A percentile compares a stretch with the other conserved stretches of the same genome.
phyloP scores from a whole-genome alignment of 2,113 vertebrate species.

The Neogobius melanostomus region DNA sequence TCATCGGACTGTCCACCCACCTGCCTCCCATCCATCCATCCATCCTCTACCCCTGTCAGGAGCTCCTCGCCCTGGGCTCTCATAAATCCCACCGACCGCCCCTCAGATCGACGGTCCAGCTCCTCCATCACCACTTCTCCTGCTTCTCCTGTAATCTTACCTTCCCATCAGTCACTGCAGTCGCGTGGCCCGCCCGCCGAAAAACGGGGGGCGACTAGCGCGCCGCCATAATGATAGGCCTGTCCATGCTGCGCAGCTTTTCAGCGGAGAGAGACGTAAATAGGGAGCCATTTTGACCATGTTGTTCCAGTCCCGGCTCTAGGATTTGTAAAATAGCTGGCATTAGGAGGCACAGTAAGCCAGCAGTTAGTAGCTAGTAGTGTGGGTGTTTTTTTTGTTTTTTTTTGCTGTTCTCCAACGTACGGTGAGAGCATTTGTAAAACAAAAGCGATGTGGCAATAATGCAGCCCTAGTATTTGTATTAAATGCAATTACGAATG shows the following conservation, averaged over 20 bases:
- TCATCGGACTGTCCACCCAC: conserved; percentile 47
- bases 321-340: conserved; percentile 27
- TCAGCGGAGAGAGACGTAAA: conserved; percentile 30
- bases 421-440: conserved; percentile 3
- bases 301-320: conserved; percentile 24
- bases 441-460: background rate
- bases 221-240: conserved; percentile 25
- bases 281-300: conserved; percentile 39
- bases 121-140: conserved; percentile 33
- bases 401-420: background rate
- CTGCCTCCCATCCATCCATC: conserved; percentile 15
- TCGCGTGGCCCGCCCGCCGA: background rate
- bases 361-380: conserved; percentile 20
- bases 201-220: background rate
- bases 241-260: conserved; percentile 29
- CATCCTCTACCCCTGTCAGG: background rate
- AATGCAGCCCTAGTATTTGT: conserved; percentile 12
- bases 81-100: conserved; percentile 33
- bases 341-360: conserved; percentile 29
- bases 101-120: conserved; percentile 42
- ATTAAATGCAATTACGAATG: too few species aligned
- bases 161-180: conserved; percentile 43
- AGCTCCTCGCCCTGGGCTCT: conserved; percentile 12
- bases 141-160: conserved; percentile 27
- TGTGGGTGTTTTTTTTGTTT: too few species aligned